phyloP scores from a whole-genome alignment of 2,888 invertebrate species.

The Tetranychus piercei region DNA sequence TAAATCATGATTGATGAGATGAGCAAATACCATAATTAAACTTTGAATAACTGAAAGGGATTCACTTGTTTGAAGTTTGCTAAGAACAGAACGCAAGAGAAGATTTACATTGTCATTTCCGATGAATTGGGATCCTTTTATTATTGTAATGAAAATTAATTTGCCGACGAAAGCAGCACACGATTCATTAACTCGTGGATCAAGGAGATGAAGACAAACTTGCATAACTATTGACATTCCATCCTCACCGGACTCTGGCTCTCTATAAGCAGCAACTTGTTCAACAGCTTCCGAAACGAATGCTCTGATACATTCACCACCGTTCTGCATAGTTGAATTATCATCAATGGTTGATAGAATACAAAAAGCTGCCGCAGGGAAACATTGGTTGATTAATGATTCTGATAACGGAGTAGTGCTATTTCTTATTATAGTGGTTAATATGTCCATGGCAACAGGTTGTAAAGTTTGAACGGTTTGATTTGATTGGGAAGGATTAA shows the following conservation, averaged over 20 bases:
- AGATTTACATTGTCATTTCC: constrained; percentile 47
- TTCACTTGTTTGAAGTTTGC: constrained; percentile 46
- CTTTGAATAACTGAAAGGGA: constrained; percentile 47
- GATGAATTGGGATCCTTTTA: constrained; percentile 44
- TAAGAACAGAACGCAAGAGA: constrained; percentile 43
- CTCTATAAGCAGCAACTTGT: constrained; percentile 39
- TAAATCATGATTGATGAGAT: constrained; percentile 48
- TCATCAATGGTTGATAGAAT: constrained; percentile 47
- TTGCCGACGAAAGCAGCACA: constrained; percentile 50
- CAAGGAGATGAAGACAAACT: constrained; percentile 45
- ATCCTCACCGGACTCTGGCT: constrained; percentile 25
- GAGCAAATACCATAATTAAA: constrained; percentile 50
- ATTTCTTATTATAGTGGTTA: constrained; percentile 45
- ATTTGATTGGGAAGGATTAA: constrained; percentile 32
- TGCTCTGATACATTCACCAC: constrained; percentile 50
- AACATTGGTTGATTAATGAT: constrained; percentile 43
- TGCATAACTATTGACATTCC: constrained; percentile 22
- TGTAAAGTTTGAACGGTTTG: constrained; percentile 22
- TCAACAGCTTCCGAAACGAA: constrained; percentile 45
- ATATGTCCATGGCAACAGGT: constrained; percentile 43
- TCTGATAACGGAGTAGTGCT: constrained; percentile 44
- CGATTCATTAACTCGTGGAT: constrained; percentile 47
- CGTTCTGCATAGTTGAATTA: constrained; percentile 40
- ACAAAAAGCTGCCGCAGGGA: constrained; percentile 47
- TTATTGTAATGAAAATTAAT: constrained; percentile 47